Conservation (phyloP, 1,140 invertebrate species). For the Drosophila repletoides region DNA sequence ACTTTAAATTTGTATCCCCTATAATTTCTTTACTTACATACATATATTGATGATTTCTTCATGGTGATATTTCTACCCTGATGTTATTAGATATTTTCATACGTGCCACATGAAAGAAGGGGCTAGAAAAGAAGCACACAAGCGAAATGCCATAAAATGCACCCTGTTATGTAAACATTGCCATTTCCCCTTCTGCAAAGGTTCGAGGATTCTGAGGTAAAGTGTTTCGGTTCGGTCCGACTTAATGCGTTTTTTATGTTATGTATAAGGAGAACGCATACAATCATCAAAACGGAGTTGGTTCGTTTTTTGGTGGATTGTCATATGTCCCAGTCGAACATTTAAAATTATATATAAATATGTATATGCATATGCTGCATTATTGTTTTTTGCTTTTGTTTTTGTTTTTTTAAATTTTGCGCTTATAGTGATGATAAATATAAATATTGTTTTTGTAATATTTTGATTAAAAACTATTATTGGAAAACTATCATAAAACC, state of each 20-base stretch:
- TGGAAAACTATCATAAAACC: no score
- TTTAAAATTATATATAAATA: slow-evolving; percentile 20
- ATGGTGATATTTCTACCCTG: slow-evolving; percentile 12
- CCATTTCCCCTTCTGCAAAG: slow-evolving; percentile 57
- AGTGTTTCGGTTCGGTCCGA: slow-evolving; percentile 57
- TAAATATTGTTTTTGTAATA: no score
- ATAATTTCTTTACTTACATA: slow-evolving; percentile 2
- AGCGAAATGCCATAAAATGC: slow-evolving; percentile 58
- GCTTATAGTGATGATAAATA: no score
- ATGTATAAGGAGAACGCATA: slow-evolving; percentile 55
- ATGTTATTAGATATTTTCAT: slow-evolving; percentile 21
- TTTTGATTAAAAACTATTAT: no score
- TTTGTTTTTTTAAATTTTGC: no score
- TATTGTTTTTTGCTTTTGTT: no score
- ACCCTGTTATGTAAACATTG: slow-evolving; percentile 72
- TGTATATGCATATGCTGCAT: no score
- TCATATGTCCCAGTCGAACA: slow-evolving; percentile 16
- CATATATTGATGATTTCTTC: slow-evolving; percentile 31
- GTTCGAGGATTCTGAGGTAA: slow-evolving; percentile 57
- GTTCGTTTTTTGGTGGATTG: slow-evolving; percentile 42
- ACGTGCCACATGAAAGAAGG: not conserved
- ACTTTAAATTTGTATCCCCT: no score
- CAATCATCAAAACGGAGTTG: slow-evolving; percentile 48
- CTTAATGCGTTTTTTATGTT: slow-evolving; percentile 75
- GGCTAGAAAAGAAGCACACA: slow-evolving; percentile 22